Conservation (phyloP, 2,797 vertebrate species). For the Coluber constrictor region DNA sequence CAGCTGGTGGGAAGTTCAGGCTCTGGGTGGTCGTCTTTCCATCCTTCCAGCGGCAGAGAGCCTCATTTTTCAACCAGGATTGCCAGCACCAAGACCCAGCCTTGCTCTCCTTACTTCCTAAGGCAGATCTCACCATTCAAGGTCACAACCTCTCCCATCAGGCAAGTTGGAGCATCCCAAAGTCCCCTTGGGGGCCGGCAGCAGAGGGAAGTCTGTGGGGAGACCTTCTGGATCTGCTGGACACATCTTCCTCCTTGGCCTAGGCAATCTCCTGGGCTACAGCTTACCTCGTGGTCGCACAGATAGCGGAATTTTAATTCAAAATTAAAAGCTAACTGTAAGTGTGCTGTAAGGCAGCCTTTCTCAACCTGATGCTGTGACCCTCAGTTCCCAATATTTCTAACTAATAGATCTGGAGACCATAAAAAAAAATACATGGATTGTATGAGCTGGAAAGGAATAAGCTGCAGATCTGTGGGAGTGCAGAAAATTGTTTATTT, state of each 20-base stretch:
- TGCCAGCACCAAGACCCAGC: not conserved
- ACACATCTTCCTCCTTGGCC: not conserved
- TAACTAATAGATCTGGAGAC: not conserved
- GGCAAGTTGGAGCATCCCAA: not conserved
- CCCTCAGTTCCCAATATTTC: not conserved
- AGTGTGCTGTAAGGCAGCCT: not conserved
- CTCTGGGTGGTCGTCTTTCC: not conserved
- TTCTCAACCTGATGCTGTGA: not conserved
- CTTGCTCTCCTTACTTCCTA: not conserved
- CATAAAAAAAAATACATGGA: not conserved
- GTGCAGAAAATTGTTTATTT: not conserved
- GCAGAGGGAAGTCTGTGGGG: not conserved
- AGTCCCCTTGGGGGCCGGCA: not conserved
- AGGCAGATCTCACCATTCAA: not conserved
- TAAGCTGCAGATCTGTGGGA: not conserved
- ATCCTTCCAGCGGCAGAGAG: too few species aligned
- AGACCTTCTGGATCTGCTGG: not conserved
- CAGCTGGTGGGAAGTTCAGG: not conserved
- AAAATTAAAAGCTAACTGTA: too few species aligned
- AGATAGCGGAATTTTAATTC: not conserved
- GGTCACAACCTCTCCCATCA: too few species aligned
- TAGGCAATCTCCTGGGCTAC: not conserved
- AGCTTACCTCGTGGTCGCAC: not conserved
- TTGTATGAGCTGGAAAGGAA: not conserved
- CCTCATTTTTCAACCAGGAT: too few species aligned